These are phyloP conservation scores for Sinhomidia bicolor DNA, from an alignment of 2,888 invertebrate species.

Conservation along the genomic window DNA sequence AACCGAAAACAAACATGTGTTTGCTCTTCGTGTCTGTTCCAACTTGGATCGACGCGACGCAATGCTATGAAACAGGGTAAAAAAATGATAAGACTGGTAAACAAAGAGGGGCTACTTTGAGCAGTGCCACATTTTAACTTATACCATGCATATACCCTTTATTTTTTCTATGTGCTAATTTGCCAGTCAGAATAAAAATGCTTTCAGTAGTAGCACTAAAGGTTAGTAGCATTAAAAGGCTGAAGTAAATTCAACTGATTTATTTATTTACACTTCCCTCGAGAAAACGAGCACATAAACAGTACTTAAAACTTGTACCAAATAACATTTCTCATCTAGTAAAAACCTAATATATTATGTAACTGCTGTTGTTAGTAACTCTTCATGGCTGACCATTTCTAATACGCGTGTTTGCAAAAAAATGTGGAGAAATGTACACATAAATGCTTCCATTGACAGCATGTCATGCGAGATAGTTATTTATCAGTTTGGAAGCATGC, in stretches of 20 bases:
- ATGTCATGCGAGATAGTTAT: no score
- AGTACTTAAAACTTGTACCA: neutral
- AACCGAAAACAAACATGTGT: neutral
- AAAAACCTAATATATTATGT: neutral
- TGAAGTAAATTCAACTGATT: neutral
- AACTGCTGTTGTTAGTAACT: no score
- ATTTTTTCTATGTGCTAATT: constrained; percentile 1
- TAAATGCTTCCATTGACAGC: no score
- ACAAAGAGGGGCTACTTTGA: neutral
- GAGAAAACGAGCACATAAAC: neutral
- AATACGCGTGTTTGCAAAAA: no score
- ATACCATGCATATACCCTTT: neutral
- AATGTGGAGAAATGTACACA: no score
- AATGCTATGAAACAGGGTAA: neutral
- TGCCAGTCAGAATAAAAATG: neutral
- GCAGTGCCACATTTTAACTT: neutral
- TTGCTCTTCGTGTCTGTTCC: constrained; percentile 12
- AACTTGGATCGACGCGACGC: neutral
- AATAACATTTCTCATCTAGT: neutral
- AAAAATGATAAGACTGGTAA: neutral
- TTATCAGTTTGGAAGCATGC: no score
- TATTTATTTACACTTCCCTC: neutral
- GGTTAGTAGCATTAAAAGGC: neutral
- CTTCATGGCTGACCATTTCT: no score
- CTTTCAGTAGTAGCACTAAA: neutral